These are phyloP conservation scores for Chrysochloris asiatica DNA, from an alignment of 2,113 vertebrate species.

Conservation along the genomic window DNA sequence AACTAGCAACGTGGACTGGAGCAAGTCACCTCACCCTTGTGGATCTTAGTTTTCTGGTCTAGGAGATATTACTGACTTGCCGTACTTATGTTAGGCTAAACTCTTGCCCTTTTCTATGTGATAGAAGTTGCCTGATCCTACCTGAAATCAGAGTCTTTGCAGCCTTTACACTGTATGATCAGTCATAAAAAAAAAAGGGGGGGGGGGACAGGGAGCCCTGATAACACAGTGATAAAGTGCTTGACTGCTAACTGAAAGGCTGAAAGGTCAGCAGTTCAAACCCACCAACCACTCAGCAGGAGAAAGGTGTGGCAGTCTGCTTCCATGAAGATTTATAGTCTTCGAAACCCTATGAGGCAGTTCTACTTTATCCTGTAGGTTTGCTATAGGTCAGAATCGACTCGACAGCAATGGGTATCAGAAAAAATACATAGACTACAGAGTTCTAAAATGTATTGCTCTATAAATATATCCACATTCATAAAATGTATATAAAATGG, in stretches of 20 bases:
- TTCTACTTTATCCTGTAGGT: too few relatives aligned
- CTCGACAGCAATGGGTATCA: neutral
- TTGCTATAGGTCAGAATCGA: too few relatives aligned
- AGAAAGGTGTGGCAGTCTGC: too few relatives aligned
- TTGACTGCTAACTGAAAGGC: too few relatives aligned
- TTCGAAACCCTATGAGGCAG: too few relatives aligned
- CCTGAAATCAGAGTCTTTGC: slow-evolving; percentile 5
- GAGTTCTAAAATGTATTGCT: slow-evolving; percentile 23
- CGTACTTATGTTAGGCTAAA: slow-evolving; percentile 4
- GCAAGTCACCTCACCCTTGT: neutral
- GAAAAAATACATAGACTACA: neutral
- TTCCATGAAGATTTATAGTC: too few relatives aligned
- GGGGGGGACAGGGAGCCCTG: too few relatives aligned
- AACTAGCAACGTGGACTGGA: too few relatives aligned
- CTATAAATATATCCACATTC: slow-evolving; percentile 21
- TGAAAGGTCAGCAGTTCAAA: too few relatives aligned
- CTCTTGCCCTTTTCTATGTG: neutral
- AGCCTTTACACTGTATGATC: neutral
- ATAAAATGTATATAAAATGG: slow-evolving; percentile 1
- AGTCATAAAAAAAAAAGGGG: neutral
- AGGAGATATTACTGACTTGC: neutral
- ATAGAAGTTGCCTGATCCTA: slow-evolving; percentile 13
- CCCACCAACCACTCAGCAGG: too few relatives aligned
- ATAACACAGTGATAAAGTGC: too few relatives aligned
- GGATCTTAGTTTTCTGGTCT: neutral